A percentile compares a stretch with the other conserved stretches of the same genome.
phyloP scores from a whole-genome alignment of 2,797 vertebrate genomes.

The Gymnoscopelus braueri region DNA sequence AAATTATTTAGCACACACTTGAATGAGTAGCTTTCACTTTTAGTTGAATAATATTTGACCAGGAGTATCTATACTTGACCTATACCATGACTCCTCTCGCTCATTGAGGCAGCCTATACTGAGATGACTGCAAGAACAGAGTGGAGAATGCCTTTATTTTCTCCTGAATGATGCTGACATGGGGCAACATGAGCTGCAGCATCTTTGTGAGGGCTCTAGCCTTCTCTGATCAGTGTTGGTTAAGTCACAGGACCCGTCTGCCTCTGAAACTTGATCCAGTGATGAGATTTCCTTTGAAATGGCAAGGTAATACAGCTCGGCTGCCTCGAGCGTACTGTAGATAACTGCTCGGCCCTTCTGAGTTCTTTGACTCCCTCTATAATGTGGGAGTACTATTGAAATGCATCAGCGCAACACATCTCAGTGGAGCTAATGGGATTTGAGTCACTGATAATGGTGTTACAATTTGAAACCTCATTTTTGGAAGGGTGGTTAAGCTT shows the following conservation, averaged over 20 bases:
- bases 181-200: slow-evolving; percentile 64
- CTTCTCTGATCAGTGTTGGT: slow-evolving; percentile 67
- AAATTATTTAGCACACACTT: too few species aligned
- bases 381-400: slow-evolving; percentile 61
- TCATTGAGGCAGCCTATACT: slow-evolving; percentile 41
- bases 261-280: slow-evolving; percentile 68
- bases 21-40: too few species aligned
- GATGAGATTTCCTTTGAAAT: slow-evolving; percentile 68
- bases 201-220: slow-evolving; percentile 59
- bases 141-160: slow-evolving; percentile 57
- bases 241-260: slow-evolving; percentile 59
- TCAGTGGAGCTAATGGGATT: slow-evolving; percentile 52
- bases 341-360: slow-evolving; percentile 50
- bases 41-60: too few species aligned
- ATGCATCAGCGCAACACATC: slow-evolving; percentile 53
- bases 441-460: slow-evolving; percentile 53
- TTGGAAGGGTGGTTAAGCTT: slow-evolving; percentile 43
- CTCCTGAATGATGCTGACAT: slow-evolving; percentile 59
- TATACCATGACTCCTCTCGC: slow-evolving; percentile 33
- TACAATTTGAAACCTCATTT: slow-evolving; percentile 60
- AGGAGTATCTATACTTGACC: too few species aligned
- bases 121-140: slow-evolving; percentile 59
- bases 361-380: slow-evolving; percentile 42
- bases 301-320: slow-evolving; percentile 65
- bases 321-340: slow-evolving; percentile 51